Evolutionary conservation across 1,140 invertebrate genomes (phyloP).

Genomic region (Philotrypesis tridentata): DNA sequence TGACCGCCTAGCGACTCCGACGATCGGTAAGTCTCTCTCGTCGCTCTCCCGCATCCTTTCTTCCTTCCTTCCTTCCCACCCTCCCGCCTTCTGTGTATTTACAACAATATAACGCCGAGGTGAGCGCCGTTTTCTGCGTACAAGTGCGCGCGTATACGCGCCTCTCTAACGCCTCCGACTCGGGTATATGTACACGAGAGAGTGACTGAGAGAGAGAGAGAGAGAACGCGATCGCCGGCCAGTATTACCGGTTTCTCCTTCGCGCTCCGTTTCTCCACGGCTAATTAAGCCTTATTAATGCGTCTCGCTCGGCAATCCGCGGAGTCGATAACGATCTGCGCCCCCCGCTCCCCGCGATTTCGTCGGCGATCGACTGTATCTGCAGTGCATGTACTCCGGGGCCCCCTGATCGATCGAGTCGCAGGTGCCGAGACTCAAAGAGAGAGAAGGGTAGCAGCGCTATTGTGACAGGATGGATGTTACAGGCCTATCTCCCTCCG

Average conservation of each 20-base stretch:
- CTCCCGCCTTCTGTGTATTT: no score
- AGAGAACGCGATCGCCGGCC: neutral
- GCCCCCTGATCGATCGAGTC: neutral
- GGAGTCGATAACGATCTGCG: constrained; percentile 1
- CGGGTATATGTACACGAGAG: neutral
- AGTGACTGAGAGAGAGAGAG: neutral
- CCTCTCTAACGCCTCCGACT: neutral
- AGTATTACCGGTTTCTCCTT: neutral
- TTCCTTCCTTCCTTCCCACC: no score
- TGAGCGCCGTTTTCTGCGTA: no score
- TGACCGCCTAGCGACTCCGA: constrained; percentile 21
- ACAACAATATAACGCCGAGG: neutral
- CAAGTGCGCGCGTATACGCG: no score
- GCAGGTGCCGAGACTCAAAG: no score
- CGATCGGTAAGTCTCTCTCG: constrained; percentile 42
- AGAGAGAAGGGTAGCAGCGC: no score
- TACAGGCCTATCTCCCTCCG: no score
- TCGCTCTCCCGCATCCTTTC: neutral
- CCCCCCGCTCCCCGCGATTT: neutral
- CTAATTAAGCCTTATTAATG: neutral
- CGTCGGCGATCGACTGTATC: neutral
- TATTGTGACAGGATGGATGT: neutral
- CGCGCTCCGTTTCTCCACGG: neutral
- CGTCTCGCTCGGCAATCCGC: neutral
- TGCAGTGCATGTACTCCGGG: no score